Evolutionary conservation across 92 coral and sea anemone species (phyloP).

Genomic region (Palythoa grandiflora): DNA sequence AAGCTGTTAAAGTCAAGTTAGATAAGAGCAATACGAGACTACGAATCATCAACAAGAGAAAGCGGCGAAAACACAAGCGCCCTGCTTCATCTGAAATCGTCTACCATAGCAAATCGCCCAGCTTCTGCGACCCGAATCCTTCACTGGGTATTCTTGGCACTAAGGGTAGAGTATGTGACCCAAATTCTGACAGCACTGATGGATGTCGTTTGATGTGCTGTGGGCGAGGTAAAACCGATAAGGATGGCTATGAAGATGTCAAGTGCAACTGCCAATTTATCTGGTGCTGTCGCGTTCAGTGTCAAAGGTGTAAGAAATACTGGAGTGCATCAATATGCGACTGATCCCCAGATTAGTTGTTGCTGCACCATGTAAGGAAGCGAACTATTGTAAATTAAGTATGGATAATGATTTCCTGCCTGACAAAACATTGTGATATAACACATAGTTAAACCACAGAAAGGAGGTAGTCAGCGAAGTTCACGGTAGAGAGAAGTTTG

Average conservation of each 20-base stretch:
- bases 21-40: constrained; percentile 78
- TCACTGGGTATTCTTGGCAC: constrained; percentile 82
- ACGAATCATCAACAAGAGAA: constrained; percentile 53
- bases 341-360: constrained; percentile 10
- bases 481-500: not conserved
- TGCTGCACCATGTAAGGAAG: not conserved
- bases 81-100: constrained; percentile 77
- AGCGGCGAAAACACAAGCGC: constrained; percentile 56
- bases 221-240: constrained; percentile 73
- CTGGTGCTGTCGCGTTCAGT: constrained; percentile 91
- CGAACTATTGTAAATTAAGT: not conserved
- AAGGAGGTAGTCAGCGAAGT: not conserved
- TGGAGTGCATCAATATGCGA: constrained; percentile 79
- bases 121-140: constrained; percentile 78
- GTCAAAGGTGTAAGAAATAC: constrained; percentile 77
- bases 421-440: not conserved
- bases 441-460: not conserved
- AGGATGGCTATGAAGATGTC: constrained; percentile 48
- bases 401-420: not conserved
- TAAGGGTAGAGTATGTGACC: constrained; percentile 77
- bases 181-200: constrained; percentile 59
- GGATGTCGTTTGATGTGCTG: constrained; percentile 92
- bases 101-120: constrained; percentile 69
- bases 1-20: constrained; percentile 67
- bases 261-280: constrained; percentile 94